Evolutionary conservation across 2,113 vertebrate genomes (phyloP), one percentile per base, ranked within the genome.

Genomic region (Odontophorus gujanensis): DNA sequence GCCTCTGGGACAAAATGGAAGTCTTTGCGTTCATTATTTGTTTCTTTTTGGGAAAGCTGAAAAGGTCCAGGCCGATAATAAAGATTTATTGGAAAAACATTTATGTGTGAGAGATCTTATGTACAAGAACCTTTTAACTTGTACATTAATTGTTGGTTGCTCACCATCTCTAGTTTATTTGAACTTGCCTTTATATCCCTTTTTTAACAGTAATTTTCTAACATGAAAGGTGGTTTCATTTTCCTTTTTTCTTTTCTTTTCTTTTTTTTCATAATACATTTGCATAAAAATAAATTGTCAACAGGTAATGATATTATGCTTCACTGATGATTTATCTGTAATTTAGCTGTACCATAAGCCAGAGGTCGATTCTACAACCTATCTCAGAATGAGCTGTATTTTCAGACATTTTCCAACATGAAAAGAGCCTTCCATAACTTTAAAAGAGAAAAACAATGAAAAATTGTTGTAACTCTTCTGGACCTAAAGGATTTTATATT

Each of bases 201-300:
- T 76, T 66, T 43, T 79, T 68, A 61, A 13, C 21, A 77, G 2
- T 48, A 58, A 48, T n/a, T 81, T 93, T 86, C 67, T 90, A 58
- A 81, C n/a, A 74, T 58, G 59, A 88, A 93, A 90, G 45, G 57
- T 9, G 81, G 7, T 26, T 83, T 77, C 80, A 14, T 76, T 83
- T 87, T 80, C 7, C 3, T 57, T 71, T 80, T 69, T 69, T 87
- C 38, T 9, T 10, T 30, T 18, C 3, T 11, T 79, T 76, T 85
- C 76, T 6, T 76, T 82, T 85, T 8, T 77, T 87, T 50, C 11
- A 24, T 80, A 63, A 83, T 95, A 85, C 92, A 67, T 85, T 83
- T 10, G 61, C 42, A 77, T 74, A 62, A 93, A 91, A 95, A 92
- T 79, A 83, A 86, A 55, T 86, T 78, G 43, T 59, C 57, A 75